Conservation (phyloP, 2,888 invertebrate genomes). For the Microctonus brassicae region DNA sequence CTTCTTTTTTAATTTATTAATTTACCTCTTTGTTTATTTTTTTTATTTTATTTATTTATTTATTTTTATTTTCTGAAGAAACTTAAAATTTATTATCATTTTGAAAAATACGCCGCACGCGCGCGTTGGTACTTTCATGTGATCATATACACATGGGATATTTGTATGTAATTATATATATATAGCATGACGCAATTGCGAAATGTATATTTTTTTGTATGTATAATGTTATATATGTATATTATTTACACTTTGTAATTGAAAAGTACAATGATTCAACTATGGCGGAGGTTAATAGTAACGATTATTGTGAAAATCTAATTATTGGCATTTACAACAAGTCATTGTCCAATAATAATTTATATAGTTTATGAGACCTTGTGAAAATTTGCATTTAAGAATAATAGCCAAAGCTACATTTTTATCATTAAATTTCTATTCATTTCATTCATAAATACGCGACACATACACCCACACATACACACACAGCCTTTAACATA, state of each 20-base stretch:
- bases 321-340: not conserved
- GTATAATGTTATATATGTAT: conserved; percentile 43
- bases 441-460: conserved; percentile 8
- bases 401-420: conserved; percentile 20
- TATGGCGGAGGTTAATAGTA: conserved; percentile 35
- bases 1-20: too few species aligned
- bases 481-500: conserved; percentile 35
- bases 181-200: conserved; percentile 35
- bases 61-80: conserved; percentile 3
- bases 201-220: conserved; percentile 37
- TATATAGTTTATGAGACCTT: not conserved
- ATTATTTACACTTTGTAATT: conserved; percentile 46
- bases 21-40: too few species aligned
- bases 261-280: conserved; percentile 32
- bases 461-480: conserved; percentile 32
- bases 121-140: conserved; percentile 24
- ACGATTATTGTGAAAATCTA: conserved; percentile 4
- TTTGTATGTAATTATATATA: conserved; percentile 16
- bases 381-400: not conserved
- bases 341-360: not conserved
- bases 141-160: conserved; percentile 25
- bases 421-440: conserved; percentile 8
- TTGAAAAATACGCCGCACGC: conserved; percentile 30
- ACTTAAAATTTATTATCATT: conserved; percentile 6
- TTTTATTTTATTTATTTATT: conserved; percentile 16